Base-by-base conservation (phyloP, 2,797 vertebrate species). In the Coregonus sp. region DNA sequence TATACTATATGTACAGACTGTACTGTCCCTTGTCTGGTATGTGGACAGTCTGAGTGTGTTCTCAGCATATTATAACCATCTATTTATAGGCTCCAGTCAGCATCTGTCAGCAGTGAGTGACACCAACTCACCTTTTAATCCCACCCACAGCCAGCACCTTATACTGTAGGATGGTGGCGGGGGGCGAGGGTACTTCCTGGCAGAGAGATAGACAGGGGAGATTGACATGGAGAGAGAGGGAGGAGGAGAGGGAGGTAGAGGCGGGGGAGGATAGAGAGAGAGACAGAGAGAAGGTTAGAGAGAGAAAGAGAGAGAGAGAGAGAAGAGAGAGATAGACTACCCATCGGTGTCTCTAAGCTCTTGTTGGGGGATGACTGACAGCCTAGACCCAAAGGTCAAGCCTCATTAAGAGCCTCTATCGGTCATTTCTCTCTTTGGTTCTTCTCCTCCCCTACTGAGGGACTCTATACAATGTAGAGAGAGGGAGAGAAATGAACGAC, bases 321-420 rank as follows among this genome's bases (percentile, higher is more conserved):
- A 47, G 40, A 47, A 47, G 40, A 79, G 82, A 88, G 80, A 81
- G 79, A 85, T 81, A 74, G 90, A 90, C 15, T 83, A 89, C 88
- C 87, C 85, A 86, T 90, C 85, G 88, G 88, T 90, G 82, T 91
- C 82, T 89, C 87, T 89, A 85, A 84, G 85, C 76, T 88, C 81
- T 86, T 88, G 88, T 88, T 87, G 85, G 78, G 79, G 40, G 83
- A 87, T 12, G 69, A 87, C 81, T 87, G 86, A 47, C 40, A 47
- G 40, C 40, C 40, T 2, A 47, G 40, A 47, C 40, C 9, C 40
- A 47, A 47, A 47, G 40, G 40, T 47, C 40, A 47, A 47, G 11
- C 40, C 40, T 47, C 9, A 91, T 91, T 90, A 93, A 86, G 56
- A 75, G 78, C 82, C 68, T 71, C 75, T 82, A 82, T 86, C 76